phyloP scores from a whole-genome alignment of 2,113 vertebrate species.

The Onychorhynchus coronatus region DNA sequence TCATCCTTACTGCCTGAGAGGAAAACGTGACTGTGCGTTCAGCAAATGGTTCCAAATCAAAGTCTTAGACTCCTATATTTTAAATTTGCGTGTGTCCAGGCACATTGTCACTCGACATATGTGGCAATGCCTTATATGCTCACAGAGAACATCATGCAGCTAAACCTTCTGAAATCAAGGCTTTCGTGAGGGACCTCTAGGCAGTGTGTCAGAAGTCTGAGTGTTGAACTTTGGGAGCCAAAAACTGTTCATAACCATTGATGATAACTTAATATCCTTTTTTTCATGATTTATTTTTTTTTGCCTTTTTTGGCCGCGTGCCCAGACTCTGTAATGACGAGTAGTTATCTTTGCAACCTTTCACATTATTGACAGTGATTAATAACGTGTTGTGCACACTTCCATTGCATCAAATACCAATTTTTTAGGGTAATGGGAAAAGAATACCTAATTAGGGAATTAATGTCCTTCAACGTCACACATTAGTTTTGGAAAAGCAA shows the following conservation, averaged over 20 bases:
- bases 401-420: slow-evolving; percentile 52
- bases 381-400: slow-evolving; percentile 43
- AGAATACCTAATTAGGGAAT: slow-evolving; percentile 44
- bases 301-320: slow-evolving; percentile 34
- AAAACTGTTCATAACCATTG: slow-evolving; percentile 31
- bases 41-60: not conserved
- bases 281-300: not conserved
- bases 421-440: slow-evolving; percentile 58
- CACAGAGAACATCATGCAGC: not conserved
- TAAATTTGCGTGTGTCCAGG: not conserved
- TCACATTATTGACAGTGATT: slow-evolving; percentile 52
- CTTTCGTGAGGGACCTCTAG: not conserved
- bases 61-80: not conserved
- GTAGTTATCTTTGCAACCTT: slow-evolving; percentile 60
- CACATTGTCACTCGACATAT: not conserved
- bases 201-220: not conserved
- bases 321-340: slow-evolving; percentile 36
- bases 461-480: not conserved
- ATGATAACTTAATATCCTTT: slow-evolving; percentile 51
- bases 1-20: not conserved
- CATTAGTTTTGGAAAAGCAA: not conserved
- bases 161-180: not conserved
- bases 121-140: not conserved
- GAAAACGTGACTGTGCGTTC: not conserved
- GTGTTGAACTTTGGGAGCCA: slow-evolving; percentile 9